Evolutionary conservation across 2,888 invertebrate genomes (phyloP).

Genomic region (Acanthosepion lycidas): DNA sequence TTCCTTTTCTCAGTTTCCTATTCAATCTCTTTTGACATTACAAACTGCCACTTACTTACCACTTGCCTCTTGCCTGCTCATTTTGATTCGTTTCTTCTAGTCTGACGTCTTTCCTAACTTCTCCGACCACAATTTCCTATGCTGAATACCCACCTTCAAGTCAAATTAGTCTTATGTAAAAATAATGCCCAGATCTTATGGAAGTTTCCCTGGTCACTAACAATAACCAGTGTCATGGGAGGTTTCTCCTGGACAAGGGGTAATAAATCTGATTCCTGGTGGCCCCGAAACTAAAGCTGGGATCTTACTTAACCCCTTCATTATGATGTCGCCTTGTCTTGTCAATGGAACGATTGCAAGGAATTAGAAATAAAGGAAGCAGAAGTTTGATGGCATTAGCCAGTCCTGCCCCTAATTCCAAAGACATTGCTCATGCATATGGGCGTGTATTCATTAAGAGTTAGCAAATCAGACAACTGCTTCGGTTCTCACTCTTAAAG

Average conservation of each 20-base stretch:
- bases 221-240: background rate
- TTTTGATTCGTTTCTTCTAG: background rate
- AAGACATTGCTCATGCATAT: background rate
- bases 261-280: background rate
- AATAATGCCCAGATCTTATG: background rate
- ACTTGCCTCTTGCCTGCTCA: background rate
- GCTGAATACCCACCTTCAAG: background rate
- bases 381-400: background rate
- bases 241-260: background rate
- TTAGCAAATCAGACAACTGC: background rate
- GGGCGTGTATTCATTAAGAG: background rate
- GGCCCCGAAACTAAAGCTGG: slow-evolving; percentile 21
- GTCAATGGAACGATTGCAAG: background rate
- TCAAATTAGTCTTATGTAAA: background rate
- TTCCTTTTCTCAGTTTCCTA: background rate
- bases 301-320: slow-evolving; percentile 21
- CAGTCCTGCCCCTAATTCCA: background rate
- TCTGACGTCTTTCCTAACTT: background rate
- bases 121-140: background rate
- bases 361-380: background rate
- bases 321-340: slow-evolving; percentile 33
- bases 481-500: background rate
- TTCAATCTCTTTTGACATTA: background rate
- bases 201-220: background rate
- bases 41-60: too few species aligned